Percentiles rank a stretch among this genome's conserved stretches.
phyloP scores from a whole-genome alignment of 2,113 vertebrate genomes.

The Scalopus aquaticus region DNA sequence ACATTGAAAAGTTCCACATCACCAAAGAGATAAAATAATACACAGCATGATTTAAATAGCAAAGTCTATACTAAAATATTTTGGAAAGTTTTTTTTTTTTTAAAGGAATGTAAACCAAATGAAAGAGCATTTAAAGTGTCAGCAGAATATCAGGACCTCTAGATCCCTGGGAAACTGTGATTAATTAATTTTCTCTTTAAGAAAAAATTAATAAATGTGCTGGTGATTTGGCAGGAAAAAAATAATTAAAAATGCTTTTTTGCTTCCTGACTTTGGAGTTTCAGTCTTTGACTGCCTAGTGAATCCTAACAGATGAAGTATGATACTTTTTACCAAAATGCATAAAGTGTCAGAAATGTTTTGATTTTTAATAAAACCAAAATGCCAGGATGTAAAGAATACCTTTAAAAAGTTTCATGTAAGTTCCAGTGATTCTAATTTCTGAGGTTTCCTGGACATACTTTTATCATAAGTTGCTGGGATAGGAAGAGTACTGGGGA shows the following conservation, averaged over 20 bases:
- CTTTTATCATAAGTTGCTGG: neutral
- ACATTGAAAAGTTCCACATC: neutral
- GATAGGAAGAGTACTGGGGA: neutral
- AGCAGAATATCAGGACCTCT: conserved; percentile 20
- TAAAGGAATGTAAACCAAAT: neutral
- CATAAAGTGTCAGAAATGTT: conserved; percentile 18
- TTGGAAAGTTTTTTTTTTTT: conserved; percentile 10
- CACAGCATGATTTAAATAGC: conserved; percentile 14
- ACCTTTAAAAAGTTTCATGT: neutral
- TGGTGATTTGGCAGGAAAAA: conserved; percentile 1
- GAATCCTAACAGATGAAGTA: conserved; percentile 31
- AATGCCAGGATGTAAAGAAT: neutral
- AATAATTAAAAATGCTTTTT: conserved; percentile 37
- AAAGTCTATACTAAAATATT: neutral
- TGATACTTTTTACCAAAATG: conserved; percentile 17
- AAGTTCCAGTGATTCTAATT: neutral
- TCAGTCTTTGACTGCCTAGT: conserved; percentile 8
- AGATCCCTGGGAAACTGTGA: neutral
- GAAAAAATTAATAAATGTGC: conserved; percentile 13
- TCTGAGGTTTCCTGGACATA: neutral
- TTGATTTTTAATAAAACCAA: conserved; percentile 34
- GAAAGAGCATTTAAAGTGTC: neutral
- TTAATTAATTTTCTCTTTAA: conserved; percentile 38
- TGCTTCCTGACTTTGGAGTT: neutral
- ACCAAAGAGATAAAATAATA: conserved; percentile 25